Percentiles rank a stretch among this genome's conserved stretches.
Evolutionary conservation across 1,140 invertebrate genomes (phyloP).

Genomic region (Phenacoccus solenopsis): DNA sequence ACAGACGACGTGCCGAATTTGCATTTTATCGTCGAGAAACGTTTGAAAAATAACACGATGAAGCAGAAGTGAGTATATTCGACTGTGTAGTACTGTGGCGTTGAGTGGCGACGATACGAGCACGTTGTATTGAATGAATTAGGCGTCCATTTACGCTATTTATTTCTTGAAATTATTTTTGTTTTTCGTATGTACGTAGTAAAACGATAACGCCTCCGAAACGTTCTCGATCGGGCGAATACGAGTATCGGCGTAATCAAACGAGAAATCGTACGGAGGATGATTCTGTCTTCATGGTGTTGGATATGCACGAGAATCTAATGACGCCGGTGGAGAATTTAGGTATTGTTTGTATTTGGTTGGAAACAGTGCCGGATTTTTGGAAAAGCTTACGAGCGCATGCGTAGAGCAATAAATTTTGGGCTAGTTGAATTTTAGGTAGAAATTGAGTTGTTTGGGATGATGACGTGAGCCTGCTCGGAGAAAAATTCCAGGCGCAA

Average conservation of each 20-base stretch:
- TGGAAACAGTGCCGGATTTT: too few relatives aligned
- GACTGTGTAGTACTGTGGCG: neutral
- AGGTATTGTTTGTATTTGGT: slow-evolving; percentile 24
- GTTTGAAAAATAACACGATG: slow-evolving; percentile 15
- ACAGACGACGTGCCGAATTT: neutral
- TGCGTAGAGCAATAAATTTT: too few relatives aligned
- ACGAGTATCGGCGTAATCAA: neutral
- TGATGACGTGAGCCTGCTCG: too few relatives aligned
- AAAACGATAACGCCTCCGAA: neutral
- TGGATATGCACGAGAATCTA: slow-evolving; percentile 55
- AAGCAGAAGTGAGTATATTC: slow-evolving; percentile 5
- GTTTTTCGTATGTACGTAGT: neutral
- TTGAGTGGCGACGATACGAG: neutral
- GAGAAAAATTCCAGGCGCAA: too few relatives aligned
- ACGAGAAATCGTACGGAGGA: slow-evolving; percentile 25
- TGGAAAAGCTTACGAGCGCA: too few relatives aligned
- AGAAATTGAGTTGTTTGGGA: too few relatives aligned
- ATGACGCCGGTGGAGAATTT: slow-evolving; percentile 53
- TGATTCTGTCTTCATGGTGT: slow-evolving; percentile 42
- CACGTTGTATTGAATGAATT: neutral
- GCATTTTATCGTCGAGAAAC: slow-evolving; percentile 21
- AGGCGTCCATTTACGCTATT: neutral
- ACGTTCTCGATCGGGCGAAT: neutral
- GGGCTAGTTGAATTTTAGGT: too few relatives aligned
- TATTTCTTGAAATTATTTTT: neutral